These are phyloP conservation scores for Lepidurus couesii DNA, from an alignment of 1,140 invertebrate genomes.

Conservation along the genomic window DNA sequence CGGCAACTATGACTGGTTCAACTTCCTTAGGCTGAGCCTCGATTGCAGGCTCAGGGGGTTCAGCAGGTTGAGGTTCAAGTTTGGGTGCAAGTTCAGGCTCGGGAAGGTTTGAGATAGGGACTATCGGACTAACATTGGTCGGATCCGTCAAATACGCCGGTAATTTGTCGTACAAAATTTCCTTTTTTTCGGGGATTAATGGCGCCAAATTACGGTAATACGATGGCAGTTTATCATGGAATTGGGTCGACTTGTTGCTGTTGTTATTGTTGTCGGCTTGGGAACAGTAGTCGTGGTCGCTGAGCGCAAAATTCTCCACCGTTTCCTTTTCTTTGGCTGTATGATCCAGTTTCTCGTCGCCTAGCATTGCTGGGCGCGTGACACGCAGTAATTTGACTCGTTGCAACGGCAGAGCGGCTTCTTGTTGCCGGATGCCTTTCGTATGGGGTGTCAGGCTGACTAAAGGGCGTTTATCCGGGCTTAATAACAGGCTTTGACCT, in stretches of 20 bases:
- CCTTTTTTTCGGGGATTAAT: not conserved
- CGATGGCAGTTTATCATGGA: constrained; percentile 33
- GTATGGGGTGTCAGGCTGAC: not conserved
- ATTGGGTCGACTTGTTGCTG: not conserved
- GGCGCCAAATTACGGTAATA: constrained; percentile 31
- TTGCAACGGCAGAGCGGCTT: not conserved
- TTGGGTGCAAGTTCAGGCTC: not conserved
- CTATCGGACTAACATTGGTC: not conserved
- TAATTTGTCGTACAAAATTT: constrained; percentile 38
- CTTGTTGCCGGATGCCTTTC: constrained; percentile 13
- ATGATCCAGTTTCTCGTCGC: not conserved
- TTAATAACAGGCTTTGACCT: not conserved
- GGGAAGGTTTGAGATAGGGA: not conserved
- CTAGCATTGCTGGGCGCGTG: not conserved
- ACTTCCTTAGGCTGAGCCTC: not conserved
- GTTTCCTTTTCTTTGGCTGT: not conserved
- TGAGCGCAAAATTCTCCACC: not conserved
- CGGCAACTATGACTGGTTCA: not conserved
- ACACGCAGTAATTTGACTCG: constrained; percentile 14
- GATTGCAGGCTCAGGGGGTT: not conserved
- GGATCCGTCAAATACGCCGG: constrained; percentile 39
- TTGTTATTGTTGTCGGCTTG: not conserved
- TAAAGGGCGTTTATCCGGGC: constrained; percentile 4
- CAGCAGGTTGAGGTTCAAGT: not conserved
- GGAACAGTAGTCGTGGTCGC: constrained; percentile 17